Evolutionary conservation across 1,140 invertebrate genomes (phyloP).

Genomic region (Charaxes varanes): DNA sequence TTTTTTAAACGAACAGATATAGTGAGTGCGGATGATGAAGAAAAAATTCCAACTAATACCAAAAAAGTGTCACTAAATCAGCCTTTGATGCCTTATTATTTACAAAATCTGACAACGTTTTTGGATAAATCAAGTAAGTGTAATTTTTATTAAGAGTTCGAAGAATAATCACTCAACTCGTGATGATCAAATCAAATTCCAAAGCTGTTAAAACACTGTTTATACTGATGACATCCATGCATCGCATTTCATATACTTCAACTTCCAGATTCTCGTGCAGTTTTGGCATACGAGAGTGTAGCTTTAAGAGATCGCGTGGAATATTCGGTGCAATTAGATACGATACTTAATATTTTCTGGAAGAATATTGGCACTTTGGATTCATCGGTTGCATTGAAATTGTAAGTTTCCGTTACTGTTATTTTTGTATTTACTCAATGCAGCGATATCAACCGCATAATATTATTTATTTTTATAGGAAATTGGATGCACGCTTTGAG

Average conservation of each 20-base stretch:
- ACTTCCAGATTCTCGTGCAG: slow-evolving; percentile 35
- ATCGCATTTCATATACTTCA: neutral
- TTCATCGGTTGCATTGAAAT: slow-evolving; percentile 26
- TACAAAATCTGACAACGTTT: slow-evolving; percentile 47
- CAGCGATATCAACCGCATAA: neutral
- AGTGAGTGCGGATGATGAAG: slow-evolving; percentile 23
- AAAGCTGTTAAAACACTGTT: neutral
- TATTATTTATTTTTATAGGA: slow-evolving; percentile 33
- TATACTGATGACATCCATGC: neutral
- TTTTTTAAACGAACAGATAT: slow-evolving; percentile 32
- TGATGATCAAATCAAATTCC: too few species aligned
- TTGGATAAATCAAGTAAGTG: slow-evolving; percentile 34
- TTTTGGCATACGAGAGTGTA: slow-evolving; percentile 47
- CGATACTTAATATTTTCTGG: slow-evolving; percentile 52
- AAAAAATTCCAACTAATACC: slow-evolving; percentile 32
- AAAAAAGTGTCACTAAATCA: slow-evolving; percentile 45
- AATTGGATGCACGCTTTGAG: slow-evolving; percentile 48
- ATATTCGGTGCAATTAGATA: slow-evolving; percentile 47
- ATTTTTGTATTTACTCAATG: slow-evolving; percentile 1
- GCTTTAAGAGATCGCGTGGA: slow-evolving; percentile 44
- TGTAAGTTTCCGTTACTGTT: slow-evolving; percentile 33
- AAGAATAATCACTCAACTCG: neutral
- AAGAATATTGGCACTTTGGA: slow-evolving; percentile 58
- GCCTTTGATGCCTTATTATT: slow-evolving; percentile 48
- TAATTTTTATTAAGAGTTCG: neutral